Evolutionary conservation across 2,113 vertebrate species (phyloP), one percentile per base, ranked within the genome.

Genomic region (Gila orcuttii): DNA sequence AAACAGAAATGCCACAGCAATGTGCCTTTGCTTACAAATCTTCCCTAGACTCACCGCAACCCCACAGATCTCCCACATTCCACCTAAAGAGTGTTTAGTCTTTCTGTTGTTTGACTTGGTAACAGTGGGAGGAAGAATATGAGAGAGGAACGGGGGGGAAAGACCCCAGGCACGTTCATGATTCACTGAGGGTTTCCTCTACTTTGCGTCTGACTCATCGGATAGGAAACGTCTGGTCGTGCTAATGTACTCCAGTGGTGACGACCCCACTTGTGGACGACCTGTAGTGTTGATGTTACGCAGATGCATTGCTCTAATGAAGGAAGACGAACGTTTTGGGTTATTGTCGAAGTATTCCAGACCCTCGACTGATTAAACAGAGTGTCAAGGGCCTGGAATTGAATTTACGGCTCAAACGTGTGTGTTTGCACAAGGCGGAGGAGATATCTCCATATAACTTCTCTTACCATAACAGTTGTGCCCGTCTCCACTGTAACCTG

Each of bases 401-500:
- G n/a, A 66, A 64, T 81, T 81, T 81, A 81, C n/a, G 28, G 79
- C 79, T 64, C 36, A 81, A 64, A 60, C 13, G 2, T 28, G 59
- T 19, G 59, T 66, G 23, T 79, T 69, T 69, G 33, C 1, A 1
- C 8, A 57, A 57, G 19, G 6, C 6, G 2, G 55, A 55, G 13
- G 31, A 28, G 15, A 23, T 47, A 7, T 81, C 47, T 47, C 33
- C 31, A 21, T 45, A 31, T 7, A 31, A 66, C 8, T 28, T 78
- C 11, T 47, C 94, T 96, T 93, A 97, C 98, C 98, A 15, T 79
- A 91, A 74, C 98, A 99, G 84, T 95, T 96, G 87, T 87, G 93
- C 79, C 98, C 97, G 0, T 98, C 96, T 7, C 95, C 91, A 36
- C 88, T 93, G 91, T 96, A 98, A 0, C 98, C 98, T 0, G 95